Conservation (phyloP, 2,888 invertebrate genomes). For the Serrognathus titanus region DNA sequence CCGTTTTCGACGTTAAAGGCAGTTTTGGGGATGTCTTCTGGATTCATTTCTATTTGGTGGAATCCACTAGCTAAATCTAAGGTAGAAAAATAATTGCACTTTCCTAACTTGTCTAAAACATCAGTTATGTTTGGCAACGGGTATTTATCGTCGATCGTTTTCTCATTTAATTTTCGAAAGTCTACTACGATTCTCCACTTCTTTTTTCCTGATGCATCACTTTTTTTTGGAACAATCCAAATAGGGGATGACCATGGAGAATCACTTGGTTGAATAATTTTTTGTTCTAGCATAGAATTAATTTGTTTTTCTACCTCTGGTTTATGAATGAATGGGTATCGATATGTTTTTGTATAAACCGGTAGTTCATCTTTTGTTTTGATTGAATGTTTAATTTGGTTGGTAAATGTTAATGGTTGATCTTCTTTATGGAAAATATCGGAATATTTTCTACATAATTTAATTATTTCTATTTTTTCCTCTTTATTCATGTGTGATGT, state of each 20-base stretch:
- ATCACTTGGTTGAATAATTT: background rate
- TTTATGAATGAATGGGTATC: background rate
- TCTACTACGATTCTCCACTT: conserved; percentile 16
- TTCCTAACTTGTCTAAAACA: conserved; percentile 24
- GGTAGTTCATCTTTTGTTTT: background rate
- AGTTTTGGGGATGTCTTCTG: conserved; percentile 29
- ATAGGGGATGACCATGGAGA: background rate
- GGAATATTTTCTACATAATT: background rate
- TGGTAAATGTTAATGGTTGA: background rate
- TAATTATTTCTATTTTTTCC: background rate
- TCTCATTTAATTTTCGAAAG: conserved; percentile 19
- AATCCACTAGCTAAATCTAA: conserved; percentile 26
- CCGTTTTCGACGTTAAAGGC: conserved; percentile 32
- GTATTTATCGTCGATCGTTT: conserved; percentile 22
- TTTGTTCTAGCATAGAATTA: background rate
- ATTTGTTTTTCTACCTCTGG: background rate
- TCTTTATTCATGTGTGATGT: background rate
- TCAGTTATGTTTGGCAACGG: conserved; percentile 25
- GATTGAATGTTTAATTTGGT: background rate
- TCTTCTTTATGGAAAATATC: background rate
- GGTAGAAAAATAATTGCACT: conserved; percentile 23
- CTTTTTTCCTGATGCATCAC: conserved; percentile 8
- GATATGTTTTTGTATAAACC: background rate
- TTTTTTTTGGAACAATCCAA: conserved; percentile 19
- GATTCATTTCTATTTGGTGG: conserved; percentile 24